Evolutionary conservation across 2,113 vertebrate genomes (phyloP).

Genomic region (Amia ocellicauda): DNA sequence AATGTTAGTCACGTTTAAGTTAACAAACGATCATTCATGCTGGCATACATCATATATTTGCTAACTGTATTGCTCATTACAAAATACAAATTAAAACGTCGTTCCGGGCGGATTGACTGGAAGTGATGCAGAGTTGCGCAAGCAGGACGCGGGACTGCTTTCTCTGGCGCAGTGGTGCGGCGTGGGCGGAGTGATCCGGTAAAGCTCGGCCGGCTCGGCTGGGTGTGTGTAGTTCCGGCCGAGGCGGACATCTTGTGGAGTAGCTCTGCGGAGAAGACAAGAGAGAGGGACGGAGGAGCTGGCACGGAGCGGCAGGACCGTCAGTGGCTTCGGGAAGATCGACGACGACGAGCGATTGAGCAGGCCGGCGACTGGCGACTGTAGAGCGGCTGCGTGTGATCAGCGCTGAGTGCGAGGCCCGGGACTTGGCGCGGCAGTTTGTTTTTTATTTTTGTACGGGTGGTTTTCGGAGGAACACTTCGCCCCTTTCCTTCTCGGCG

Average conservation of each 20-base stretch:
- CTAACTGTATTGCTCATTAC: too few relatives aligned
- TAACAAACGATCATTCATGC: too few relatives aligned
- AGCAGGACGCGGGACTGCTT: too few relatives aligned
- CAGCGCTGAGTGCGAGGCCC: not conserved
- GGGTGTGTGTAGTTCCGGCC: conserved; percentile 32
- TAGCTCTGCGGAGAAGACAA: conserved; percentile 23
- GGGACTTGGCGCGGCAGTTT: not conserved
- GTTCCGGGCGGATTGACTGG: too few relatives aligned
- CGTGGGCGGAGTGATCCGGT: conserved; percentile 19
- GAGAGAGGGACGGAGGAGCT: conserved; percentile 13
- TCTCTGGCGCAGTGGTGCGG: conserved; percentile 3
- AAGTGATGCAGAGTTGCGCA: too few relatives aligned
- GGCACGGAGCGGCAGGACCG: not conserved
- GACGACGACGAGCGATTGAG: not conserved
- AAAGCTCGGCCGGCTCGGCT: conserved; percentile 18
- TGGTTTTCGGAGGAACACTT: conserved; percentile 3
- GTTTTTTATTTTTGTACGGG: conserved; percentile 10
- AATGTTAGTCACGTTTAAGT: too few relatives aligned
- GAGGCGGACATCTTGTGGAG: conserved; percentile 42
- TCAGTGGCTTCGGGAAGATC: not conserved
- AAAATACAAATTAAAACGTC: too few relatives aligned
- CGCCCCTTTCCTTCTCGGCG: conserved; percentile 37
- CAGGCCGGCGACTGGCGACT: not conserved
- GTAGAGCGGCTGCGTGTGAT: not conserved
- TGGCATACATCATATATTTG: too few relatives aligned